Evolutionary conservation across 2,888 invertebrate species (phyloP).

Genomic region (Sinodicranocentrus sp.): DNA sequence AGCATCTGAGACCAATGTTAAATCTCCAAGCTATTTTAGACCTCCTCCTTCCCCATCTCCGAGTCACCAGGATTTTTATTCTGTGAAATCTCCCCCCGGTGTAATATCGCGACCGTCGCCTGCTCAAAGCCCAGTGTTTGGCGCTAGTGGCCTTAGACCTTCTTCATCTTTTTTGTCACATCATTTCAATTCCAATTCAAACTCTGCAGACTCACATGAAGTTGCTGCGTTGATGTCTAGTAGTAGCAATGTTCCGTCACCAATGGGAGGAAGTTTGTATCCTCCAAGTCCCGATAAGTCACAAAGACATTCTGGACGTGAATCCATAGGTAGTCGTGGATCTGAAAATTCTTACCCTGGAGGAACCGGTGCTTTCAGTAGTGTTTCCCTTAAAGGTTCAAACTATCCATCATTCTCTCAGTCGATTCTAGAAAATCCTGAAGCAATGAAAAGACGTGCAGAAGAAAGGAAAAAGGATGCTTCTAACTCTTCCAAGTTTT

Average conservation of each 20-base stretch:
- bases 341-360: conserved; percentile 30
- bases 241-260: neutral
- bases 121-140: conserved; percentile 57
- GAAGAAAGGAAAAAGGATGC: conserved; percentile 61
- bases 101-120: conserved; percentile 48
- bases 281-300: conserved; percentile 28
- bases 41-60: conserved; percentile 54
- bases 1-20: neutral
- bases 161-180: conserved; percentile 47
- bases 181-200: conserved; percentile 63
- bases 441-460: conserved; percentile 31
- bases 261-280: neutral
- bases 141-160: conserved; percentile 2
- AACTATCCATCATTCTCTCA: conserved; percentile 41
- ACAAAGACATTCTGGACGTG: conserved; percentile 28
- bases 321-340: conserved; percentile 15
- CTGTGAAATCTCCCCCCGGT: conserved; percentile 35
- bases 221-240: conserved; percentile 46
- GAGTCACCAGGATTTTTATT: conserved; percentile 25
- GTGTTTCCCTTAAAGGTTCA: conserved; percentile 17
- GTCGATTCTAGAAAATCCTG: conserved; percentile 48
- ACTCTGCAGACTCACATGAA: conserved; percentile 63
- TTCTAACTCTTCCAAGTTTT: conserved; percentile 37
- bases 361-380: conserved; percentile 46
- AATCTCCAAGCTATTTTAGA: conserved; percentile 36